Evolutionary conservation across 2,113 vertebrate genomes (phyloP).

Genomic region (Daubentonia madagascariensis): DNA sequence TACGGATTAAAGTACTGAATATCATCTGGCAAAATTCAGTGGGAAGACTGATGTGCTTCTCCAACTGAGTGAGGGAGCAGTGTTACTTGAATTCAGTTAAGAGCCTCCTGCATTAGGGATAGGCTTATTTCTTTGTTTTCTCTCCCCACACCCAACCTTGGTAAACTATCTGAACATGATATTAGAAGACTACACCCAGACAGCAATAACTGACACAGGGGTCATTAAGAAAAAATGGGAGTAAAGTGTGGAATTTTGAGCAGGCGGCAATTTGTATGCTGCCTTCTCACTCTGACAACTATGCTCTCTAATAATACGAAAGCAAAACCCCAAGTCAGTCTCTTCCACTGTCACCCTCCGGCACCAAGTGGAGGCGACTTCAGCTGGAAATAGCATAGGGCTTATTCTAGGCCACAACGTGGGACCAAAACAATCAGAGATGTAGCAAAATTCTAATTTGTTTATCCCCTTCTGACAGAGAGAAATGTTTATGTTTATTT

Average conservation of each 20-base stretch:
- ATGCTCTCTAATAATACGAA: conserved; percentile 51
- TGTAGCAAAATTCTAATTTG: conserved; percentile 73
- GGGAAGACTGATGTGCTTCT: background rate
- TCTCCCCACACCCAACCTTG: background rate
- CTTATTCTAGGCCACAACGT: conserved; percentile 33
- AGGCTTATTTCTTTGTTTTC: background rate
- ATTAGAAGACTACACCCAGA: background rate
- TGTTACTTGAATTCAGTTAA: conserved; percentile 6
- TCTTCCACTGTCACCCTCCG: background rate
- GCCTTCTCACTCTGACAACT: background rate
- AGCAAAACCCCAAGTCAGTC: background rate
- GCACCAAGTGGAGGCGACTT: conserved; percentile 5
- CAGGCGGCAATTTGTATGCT: background rate
- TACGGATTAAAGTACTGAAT: background rate
- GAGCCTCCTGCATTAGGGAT: background rate
- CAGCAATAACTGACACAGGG: conserved; percentile 52
- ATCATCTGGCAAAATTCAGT: background rate
- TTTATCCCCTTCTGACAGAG: conserved; percentile 52
- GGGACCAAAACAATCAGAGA: conserved; percentile 36
- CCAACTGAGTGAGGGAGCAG: background rate
- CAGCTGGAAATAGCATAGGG: conserved; percentile 36
- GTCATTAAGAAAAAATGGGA: background rate
- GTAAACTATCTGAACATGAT: background rate
- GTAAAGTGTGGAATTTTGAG: background rate
- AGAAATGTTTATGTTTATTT: conserved; percentile 68